Percentiles rank a stretch among this genome's conserved stretches.
These are phyloP conservation scores for Zoanthus solanderi DNA, from an alignment of 92 coral and sea anemone genomes.

Conservation along the genomic window DNA sequence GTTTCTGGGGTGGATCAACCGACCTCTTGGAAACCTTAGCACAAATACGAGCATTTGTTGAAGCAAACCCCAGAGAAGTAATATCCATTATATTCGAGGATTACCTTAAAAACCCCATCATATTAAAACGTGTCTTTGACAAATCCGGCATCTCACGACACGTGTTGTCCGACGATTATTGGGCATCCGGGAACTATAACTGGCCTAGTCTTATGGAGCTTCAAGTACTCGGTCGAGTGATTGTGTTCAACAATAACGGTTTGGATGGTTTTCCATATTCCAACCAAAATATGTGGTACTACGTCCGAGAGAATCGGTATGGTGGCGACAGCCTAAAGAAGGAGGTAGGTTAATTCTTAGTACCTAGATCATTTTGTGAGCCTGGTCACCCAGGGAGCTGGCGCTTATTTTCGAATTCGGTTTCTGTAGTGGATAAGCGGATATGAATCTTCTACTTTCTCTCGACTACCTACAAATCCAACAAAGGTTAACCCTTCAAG, in stretches of 20 bases:
- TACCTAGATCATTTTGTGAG: too few species aligned
- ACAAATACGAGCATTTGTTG: slow-evolving; percentile 81
- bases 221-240: slow-evolving; percentile 86
- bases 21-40: slow-evolving; percentile 82
- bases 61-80: slow-evolving; percentile 78
- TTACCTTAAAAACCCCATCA: slow-evolving; percentile 81
- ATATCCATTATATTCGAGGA: slow-evolving; percentile 92
- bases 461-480: too few species aligned
- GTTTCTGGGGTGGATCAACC: slow-evolving; percentile 94
- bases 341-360: slow-evolving; percentile 56
- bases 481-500: too few species aligned
- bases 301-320: slow-evolving; percentile 91
- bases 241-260: slow-evolving; percentile 91
- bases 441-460: too few species aligned
- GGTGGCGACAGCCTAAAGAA: slow-evolving; percentile 59
- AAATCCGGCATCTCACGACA: slow-evolving; percentile 77
- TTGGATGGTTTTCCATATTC: slow-evolving; percentile 89
- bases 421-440: too few species aligned
- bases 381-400: too few species aligned
- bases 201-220: slow-evolving; percentile 95
- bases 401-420: too few species aligned
- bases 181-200: slow-evolving; percentile 75
- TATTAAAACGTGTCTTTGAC: slow-evolving; percentile 87
- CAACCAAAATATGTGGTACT: slow-evolving; percentile 87
- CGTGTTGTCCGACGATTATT: slow-evolving; percentile 75